Evolutionary conservation across 2,888 invertebrate species (phyloP), one percentile per base, ranked within the genome.

Genomic region (Ormyrus rosae): DNA sequence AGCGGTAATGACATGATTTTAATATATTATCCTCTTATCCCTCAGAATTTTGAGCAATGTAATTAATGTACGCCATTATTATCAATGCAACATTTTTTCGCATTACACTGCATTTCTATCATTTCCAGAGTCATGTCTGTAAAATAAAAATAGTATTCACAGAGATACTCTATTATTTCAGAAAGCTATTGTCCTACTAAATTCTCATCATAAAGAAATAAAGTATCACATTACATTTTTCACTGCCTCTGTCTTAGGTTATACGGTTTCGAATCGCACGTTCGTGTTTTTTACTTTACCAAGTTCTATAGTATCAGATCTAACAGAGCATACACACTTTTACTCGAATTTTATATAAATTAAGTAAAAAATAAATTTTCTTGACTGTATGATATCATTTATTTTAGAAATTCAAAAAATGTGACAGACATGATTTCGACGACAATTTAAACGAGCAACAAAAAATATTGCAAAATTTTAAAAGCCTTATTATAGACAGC

Each of bases 141-240:
- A 53, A 8, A 11, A 53, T 10, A 53, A 53, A 53, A 11, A 53
- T 53, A 53, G 8, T 53, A 10, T 53, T 53, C 53, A 53, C 53
- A 53, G 11, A 34, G 34, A 34, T 4, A 34, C 4, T 4, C 34
- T 34, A 34, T 46, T n/a, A 34, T 46, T n/a, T 34, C 45, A 10
- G 11, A 9, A n/a, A 5, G 11, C 70, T 8, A n/a, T 8, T 34
- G 34, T 71, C n/a, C 34, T 4, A 34, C 55, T 50, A 50, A 51
- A 71, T 34, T 34, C 34, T 34, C 34, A 34, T 34, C 34, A 34
- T 34, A 61, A 53, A n/a, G 53, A 48, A 56, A 50, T 50, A 74
- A 65, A 50, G 65, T 65, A 65, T 65, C 65, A 65, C 13, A 65
- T 74, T 65, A 55, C 74, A 50, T 56, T 58, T 56, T 74, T 58